Percentiles rank a stretch among this genome's conserved stretches.
phyloP scores from a whole-genome alignment of 2,797 vertebrate genomes.

The Erithacus rubecula region DNA sequence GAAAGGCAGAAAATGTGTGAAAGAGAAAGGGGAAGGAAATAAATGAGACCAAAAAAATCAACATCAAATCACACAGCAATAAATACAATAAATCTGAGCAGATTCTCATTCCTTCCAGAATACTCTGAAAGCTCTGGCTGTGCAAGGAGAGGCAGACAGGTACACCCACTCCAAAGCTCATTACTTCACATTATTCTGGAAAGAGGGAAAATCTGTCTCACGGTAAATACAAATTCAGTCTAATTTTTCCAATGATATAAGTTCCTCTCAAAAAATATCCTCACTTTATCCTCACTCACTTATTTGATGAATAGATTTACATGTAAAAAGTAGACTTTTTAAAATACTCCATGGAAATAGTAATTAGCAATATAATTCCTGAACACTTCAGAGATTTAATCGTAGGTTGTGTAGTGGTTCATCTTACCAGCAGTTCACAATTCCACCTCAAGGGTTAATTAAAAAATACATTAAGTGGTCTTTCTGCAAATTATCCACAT shows the following conservation, averaged over 20 bases:
- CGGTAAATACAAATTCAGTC: not conserved
- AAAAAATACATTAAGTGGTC: not conserved
- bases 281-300: not conserved
- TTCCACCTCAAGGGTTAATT: not conserved
- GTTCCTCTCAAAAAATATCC: not conserved
- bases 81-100: not conserved
- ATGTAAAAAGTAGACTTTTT: not conserved
- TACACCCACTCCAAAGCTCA: not conserved
- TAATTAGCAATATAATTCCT: conserved; percentile 8
- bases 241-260: not conserved
- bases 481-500: not conserved
- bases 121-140: not conserved
- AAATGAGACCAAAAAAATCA: not conserved
- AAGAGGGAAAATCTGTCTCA: not conserved
- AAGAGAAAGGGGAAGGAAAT: not conserved
- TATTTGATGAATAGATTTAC: not conserved
- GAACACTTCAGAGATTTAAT: not conserved
- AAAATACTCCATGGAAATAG: not conserved
- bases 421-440: not conserved
- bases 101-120: not conserved
- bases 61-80: not conserved
- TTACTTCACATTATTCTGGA: not conserved
- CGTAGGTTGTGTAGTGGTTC: not conserved
- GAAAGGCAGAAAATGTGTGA: not conserved
- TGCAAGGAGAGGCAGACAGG: not conserved